Evolutionary conservation across 1,140 invertebrate species (phyloP), one percentile per base, ranked within the genome.

Genomic region (Halotydeus destructor): DNA sequence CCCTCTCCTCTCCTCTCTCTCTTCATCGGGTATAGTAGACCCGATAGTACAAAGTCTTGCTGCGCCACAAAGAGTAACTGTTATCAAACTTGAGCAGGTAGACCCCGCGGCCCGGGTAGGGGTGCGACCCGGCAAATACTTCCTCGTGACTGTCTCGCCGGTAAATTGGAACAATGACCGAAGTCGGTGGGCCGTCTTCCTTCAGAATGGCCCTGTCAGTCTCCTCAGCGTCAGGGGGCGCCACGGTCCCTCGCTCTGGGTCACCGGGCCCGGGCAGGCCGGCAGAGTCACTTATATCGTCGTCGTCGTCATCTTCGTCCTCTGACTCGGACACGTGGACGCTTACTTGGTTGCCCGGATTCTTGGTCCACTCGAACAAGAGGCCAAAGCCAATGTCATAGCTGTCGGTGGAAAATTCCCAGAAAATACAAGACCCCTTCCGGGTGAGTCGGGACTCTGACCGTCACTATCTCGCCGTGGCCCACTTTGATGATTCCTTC

Each of bases 81-180:
- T 99, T 99, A 64, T 99, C 93, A 63, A 99, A 99, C 66, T 98
- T 99, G 6, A 99, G 67, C 56, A 97, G 65, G 65, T 99, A 99
- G 27, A 97, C 81, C 27, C 94, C 93, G 64, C 84, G 75, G 16
- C 83, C 91, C 3, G 94, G 93, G 64, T 98, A 98, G 21, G 73
- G 67, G 62, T 99, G 94, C 50, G 80, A 88, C 6, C 93, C 93
- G 32, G 85, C 88, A 56, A 96, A 96, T 0, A 98, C 85, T 67
- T 97, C 86, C 55, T 80, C 73, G 53, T 96, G 89, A 51, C 83
- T 88, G 62, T 98, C 89, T 48, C 93, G 71, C 55, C 94, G 71
- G 61, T 83, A 97, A 9, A 97, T 76, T 38, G 93, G 79, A 45
- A 91, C 79, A 50, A 86, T 74, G 37, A 79, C 72, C 47, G 78